Conservation (phyloP, 1,140 invertebrate genomes). For the Papilio xuthus region DNA sequence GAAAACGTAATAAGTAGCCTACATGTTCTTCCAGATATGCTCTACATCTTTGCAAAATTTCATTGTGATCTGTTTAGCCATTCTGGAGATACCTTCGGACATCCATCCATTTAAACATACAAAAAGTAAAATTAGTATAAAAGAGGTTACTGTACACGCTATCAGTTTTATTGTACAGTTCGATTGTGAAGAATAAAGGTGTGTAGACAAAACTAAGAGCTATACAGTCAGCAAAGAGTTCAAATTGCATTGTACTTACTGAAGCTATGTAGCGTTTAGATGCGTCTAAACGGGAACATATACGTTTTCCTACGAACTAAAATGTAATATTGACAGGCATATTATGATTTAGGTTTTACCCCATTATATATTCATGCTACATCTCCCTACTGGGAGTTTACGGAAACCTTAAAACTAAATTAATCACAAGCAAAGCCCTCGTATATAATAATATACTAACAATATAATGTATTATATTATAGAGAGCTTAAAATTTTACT, state of each 20-base stretch:
- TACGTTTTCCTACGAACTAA: neutral
- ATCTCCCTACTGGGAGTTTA: neutral
- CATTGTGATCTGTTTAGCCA: no score
- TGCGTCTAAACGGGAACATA: neutral
- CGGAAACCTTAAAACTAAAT: conserved; percentile 11
- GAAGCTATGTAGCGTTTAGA: no score
- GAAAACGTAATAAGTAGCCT: no score
- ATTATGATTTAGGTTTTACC: neutral
- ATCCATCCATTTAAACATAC: no score
- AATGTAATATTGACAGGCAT: neutral
- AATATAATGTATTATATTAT: neutral
- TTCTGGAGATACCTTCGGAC: no score
- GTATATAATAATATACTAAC: neutral
- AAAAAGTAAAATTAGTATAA: no score
- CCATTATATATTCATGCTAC: neutral
- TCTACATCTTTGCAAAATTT: no score
- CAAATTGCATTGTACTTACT: no score
- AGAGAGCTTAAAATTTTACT: neutral
- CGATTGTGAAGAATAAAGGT: no score
- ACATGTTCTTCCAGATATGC: no score
- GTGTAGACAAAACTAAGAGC: neutral
- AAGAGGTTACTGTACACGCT: no score
- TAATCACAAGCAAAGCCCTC: neutral
- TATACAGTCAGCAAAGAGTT: neutral
- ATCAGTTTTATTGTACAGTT: no score